Conservation (phyloP, 2,797 vertebrate genomes). For the Gambelia wislizenii region DNA sequence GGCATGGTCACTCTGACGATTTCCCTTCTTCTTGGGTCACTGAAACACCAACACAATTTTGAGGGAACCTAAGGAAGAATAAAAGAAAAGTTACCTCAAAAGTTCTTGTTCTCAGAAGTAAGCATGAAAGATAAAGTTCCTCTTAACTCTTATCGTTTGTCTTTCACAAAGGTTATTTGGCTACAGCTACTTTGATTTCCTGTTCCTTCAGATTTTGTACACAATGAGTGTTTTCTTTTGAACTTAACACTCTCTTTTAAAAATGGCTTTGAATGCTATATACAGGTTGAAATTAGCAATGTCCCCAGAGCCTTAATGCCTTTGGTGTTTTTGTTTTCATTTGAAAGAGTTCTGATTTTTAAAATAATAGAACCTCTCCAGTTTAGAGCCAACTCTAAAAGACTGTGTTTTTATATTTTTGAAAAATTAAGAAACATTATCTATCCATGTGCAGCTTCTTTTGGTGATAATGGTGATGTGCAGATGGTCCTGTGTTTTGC, state of each 20-base stretch:
- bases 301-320: neutral
- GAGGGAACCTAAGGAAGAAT: neutral
- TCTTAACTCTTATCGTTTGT: neutral
- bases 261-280: neutral
- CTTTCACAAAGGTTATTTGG: neutral
- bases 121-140: neutral
- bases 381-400: neutral
- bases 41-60: neutral
- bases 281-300: neutral
- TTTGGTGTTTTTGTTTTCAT: neutral
- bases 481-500: neutral
- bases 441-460: neutral
- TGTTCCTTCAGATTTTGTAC: constrained; percentile 8
- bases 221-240: neutral
- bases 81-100: neutral
- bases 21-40: neutral
- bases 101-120: neutral
- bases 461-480: neutral
- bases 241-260: neutral
- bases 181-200: neutral
- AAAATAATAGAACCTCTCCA: neutral
- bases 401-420: neutral
- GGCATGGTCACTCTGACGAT: neutral
- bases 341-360: constrained; percentile 2
- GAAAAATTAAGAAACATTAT: neutral